Base-by-base conservation (phyloP, 2,113 vertebrate species). In the Corynorhinus townsendii region DNA sequence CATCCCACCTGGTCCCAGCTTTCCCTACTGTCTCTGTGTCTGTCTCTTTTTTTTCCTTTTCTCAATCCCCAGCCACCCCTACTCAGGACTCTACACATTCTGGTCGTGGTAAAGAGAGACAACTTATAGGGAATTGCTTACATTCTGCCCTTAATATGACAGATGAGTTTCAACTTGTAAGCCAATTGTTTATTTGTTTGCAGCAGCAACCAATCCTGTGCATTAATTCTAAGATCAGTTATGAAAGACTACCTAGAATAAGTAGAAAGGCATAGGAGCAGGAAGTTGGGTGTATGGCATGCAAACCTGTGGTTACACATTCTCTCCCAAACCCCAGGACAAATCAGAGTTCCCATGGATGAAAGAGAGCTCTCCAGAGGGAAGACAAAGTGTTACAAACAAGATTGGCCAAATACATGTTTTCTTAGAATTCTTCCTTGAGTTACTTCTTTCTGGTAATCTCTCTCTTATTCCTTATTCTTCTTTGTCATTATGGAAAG, bases 391-490 rank as follows among this genome's bases (percentile, higher is more conserved):
- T 68, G 64, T 11, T 59, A 24, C 30, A 79, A 54, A 59, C 35
- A 54, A 89, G 20, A 5, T 28, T 49, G 38, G 30, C 28, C 30
- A 66, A 88, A 5, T 62, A 20, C 2, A 80, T 35, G 45, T 85
- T 49, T 76, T 54, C 73, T 56, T 43, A 52, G 45, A 89, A 86
- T 86, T 86, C 1, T 80, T 68, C 56, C 43, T 43, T 62, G n/a
- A 89, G 4, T 89, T 40, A 62, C 54, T 91, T 94, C 47, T 94
- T 45, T 47, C 40, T 45, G 30, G 22, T 62, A 77, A 66, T 12
- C 28, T 87, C 20, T 91, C 45, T 86, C 75, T 85, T 26, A 45
- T 5, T 95, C 81, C 52, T 93, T 52, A 45, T 35, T 92, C 73
- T 92, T 93, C 54, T 87, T n/a, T 66, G 17, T 52, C 49, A 30